These are phyloP conservation scores for Epinephelus awoara DNA, from an alignment of 2,797 vertebrate species.

Conservation along the genomic window DNA sequence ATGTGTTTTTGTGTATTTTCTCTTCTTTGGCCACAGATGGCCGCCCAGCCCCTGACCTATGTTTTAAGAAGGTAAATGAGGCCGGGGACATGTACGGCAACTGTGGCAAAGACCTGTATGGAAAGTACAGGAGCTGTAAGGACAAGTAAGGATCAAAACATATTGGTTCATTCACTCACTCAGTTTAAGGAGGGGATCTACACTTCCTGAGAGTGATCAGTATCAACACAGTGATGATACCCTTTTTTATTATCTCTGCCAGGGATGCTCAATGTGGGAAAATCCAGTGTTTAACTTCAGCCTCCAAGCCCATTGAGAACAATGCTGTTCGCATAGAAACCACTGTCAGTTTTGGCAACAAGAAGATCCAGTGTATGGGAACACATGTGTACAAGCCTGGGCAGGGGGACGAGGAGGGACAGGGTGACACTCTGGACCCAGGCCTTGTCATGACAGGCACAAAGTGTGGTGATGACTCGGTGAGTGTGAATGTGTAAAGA, in stretches of 20 bases:
- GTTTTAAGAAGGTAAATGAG: slow-evolving; percentile 93
- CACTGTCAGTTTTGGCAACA: slow-evolving; percentile 79
- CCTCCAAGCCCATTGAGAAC: slow-evolving; percentile 89
- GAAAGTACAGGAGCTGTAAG: slow-evolving; percentile 91
- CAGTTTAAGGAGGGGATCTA: not conserved
- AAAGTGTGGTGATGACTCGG: slow-evolving; percentile 93
- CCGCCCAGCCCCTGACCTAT: slow-evolving; percentile 89
- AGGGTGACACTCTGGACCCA: slow-evolving; percentile 94
- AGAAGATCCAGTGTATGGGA: slow-evolving; percentile 88
- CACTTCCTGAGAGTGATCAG: not conserved
- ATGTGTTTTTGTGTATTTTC: slow-evolving; percentile 27
- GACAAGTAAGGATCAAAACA: slow-evolving; percentile 84
- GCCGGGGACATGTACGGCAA: slow-evolving; percentile 96
- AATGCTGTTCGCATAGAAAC: slow-evolving; percentile 95
- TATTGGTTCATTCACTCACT: not conserved
- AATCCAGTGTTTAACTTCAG: slow-evolving; percentile 94
- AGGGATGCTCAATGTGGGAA: slow-evolving; percentile 97
- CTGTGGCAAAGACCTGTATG: slow-evolving; percentile 93
- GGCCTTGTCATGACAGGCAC: slow-evolving; percentile 97
- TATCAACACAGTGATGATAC: not conserved
- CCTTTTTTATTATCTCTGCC: slow-evolving; percentile 4
- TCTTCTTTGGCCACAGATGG: slow-evolving; percentile 84
- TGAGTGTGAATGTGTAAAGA: slow-evolving; percentile 58
- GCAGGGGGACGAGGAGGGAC: slow-evolving; percentile 79
- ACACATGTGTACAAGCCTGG: slow-evolving; percentile 92